Conservation (phyloP, 2,113 vertebrate species). For the Promerops cafer region DNA sequence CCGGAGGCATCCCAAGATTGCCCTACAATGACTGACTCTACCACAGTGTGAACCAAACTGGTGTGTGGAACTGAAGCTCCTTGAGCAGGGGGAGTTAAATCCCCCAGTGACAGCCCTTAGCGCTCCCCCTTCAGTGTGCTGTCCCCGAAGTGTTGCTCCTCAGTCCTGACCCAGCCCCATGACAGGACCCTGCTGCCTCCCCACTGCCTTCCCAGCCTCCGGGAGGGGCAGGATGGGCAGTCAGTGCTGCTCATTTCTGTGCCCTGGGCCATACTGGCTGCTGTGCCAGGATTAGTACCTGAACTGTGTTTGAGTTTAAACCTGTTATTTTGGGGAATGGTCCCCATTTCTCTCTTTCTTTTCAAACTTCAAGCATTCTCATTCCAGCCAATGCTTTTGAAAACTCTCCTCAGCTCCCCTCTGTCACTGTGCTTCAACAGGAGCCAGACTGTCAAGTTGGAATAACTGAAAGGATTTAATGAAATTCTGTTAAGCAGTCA, state of each 20-base stretch:
- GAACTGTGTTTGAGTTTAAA: background rate
- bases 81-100: background rate
- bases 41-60: rapidly evolving
- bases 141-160: too few relatives aligned
- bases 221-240: too few relatives aligned
- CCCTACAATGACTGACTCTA: background rate
- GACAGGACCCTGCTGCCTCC: background rate
- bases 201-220: rapidly evolving
- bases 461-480: background rate
- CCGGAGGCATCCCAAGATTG: background rate
- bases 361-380: background rate
- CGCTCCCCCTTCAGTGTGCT: background rate
- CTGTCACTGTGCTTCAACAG: background rate
- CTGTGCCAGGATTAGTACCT: background rate
- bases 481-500: background rate
- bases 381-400: background rate
- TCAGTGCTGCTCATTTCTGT: background rate
- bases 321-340: background rate
- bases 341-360: background rate
- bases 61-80: background rate
- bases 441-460: background rate
- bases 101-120: background rate
- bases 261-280: background rate
- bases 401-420: background rate
- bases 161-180: background rate